Conservation (phyloP, 2,113 vertebrate species). For the Prinia subflava region DNA sequence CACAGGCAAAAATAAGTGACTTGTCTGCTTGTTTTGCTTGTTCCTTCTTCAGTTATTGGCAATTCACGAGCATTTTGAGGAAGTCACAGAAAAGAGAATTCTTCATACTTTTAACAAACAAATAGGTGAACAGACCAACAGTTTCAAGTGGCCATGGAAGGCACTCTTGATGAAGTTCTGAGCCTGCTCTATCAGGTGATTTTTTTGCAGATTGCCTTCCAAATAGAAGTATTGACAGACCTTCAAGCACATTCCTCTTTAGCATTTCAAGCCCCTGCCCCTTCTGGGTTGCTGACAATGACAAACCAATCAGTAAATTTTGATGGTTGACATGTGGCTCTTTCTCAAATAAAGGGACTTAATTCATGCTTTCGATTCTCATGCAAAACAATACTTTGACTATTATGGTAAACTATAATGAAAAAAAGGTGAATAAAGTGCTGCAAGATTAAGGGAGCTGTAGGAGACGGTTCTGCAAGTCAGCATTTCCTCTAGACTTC, state of each 20-base stretch:
- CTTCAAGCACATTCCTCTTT: neutral
- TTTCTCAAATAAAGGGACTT: neutral
- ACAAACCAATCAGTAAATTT: neutral
- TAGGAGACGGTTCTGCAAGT: neutral
- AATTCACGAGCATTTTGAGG: neutral
- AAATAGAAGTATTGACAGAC: neutral
- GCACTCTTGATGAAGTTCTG: neutral
- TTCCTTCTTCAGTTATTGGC: neutral
- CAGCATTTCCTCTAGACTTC: neutral
- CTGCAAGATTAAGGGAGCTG: neutral
- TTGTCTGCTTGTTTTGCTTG: neutral
- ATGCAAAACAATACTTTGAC: neutral
- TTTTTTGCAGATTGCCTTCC: neutral
- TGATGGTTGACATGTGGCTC: neutral
- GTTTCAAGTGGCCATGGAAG: neutral
- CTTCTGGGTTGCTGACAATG: neutral
- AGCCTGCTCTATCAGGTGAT: neutral
- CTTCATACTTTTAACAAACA: neutral
- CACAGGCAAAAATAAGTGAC: neutral
- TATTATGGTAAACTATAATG: neutral
- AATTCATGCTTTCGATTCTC: neutral
- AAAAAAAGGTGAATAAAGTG: neutral
- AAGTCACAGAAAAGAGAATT: neutral
- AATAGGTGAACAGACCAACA: neutral
- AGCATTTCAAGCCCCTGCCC: neutral